These are phyloP conservation scores for Flexamia atlantica DNA, from an alignment of 2,888 invertebrate genomes.

Conservation along the genomic window DNA sequence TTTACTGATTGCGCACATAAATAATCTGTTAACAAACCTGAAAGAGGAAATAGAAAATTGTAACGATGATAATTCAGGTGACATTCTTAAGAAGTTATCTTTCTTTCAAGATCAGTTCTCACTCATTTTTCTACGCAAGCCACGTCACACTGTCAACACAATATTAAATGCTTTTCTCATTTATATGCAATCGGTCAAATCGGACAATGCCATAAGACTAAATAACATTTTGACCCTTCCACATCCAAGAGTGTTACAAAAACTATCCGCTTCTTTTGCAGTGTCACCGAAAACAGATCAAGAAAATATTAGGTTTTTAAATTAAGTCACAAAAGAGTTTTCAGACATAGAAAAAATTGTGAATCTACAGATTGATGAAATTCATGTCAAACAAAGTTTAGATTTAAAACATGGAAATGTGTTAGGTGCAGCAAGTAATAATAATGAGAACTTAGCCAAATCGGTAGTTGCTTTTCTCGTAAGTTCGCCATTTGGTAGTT, in stretches of 20 bases:
- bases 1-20: background rate
- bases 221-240: conserved; percentile 48
- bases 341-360: conserved; percentile 28
- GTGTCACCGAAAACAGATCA: background rate
- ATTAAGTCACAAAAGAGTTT: background rate
- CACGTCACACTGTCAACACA: conserved; percentile 15
- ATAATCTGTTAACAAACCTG: background rate
- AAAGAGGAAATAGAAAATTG: conserved; percentile 38
- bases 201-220: background rate
- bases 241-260: conserved; percentile 16
- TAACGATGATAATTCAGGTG: background rate
- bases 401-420: conserved; percentile 39
- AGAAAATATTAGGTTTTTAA: conserved; percentile 12
- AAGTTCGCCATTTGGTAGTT: conserved; percentile 30
- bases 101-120: conserved; percentile 29
- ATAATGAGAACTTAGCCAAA: conserved; percentile 17
- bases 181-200: conserved; percentile 26
- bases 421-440: background rate
- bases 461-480: conserved; percentile 26
- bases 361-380: conserved; percentile 29
- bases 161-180: conserved; percentile 53
- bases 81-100: conserved; percentile 6
- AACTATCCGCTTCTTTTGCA: conserved; percentile 6
- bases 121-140: conserved; percentile 22
- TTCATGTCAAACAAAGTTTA: conserved; percentile 27